phyloP scores from a whole-genome alignment of 2,797 vertebrate species.

The Microctenopoma stevenorrisi region DNA sequence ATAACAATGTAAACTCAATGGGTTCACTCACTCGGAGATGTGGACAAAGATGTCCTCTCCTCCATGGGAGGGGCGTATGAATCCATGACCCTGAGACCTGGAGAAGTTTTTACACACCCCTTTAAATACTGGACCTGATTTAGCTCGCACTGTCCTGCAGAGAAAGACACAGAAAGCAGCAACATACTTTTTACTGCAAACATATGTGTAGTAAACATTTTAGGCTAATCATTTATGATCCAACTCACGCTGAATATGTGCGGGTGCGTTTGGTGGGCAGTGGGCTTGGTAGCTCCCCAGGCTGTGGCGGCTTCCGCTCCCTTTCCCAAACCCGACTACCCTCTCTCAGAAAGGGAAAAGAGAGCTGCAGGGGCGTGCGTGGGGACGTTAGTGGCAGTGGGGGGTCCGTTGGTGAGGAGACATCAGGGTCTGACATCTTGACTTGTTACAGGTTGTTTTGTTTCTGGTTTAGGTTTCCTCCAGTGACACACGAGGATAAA shows the following conservation, averaged over 20 bases:
- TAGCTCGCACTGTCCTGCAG: conserved; percentile 92
- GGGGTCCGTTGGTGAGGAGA: conserved; percentile 68
- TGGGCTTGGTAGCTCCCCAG: conserved; percentile 92
- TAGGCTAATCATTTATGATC: background rate
- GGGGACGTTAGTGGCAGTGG: conserved; percentile 86
- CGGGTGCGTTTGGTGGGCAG: conserved; percentile 97
- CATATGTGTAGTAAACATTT: background rate
- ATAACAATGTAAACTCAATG: background rate
- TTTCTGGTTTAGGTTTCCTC: conserved; percentile 29
- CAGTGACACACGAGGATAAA: conserved; percentile 23
- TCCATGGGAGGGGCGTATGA: conserved; percentile 91
- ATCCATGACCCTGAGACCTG: conserved; percentile 96
- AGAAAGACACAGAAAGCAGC: conserved; percentile 17
- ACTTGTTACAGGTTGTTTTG: conserved; percentile 2
- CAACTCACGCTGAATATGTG: conserved; percentile 96
- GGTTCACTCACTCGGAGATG: conserved; percentile 93
- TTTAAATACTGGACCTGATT: conserved; percentile 91
- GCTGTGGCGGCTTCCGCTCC: conserved; percentile 86
- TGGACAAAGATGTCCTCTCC: conserved; percentile 98
- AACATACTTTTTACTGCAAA: background rate
- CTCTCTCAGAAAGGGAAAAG: conserved; percentile 94
- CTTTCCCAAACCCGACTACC: conserved; percentile 92
- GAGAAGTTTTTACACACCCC: conserved; percentile 98
- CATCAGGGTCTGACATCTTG: conserved; percentile 80
- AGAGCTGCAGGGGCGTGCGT: conserved; percentile 87